Conservation (phyloP, 2,797 vertebrate species). For the Myoxocephalus aenaeus region DNA sequence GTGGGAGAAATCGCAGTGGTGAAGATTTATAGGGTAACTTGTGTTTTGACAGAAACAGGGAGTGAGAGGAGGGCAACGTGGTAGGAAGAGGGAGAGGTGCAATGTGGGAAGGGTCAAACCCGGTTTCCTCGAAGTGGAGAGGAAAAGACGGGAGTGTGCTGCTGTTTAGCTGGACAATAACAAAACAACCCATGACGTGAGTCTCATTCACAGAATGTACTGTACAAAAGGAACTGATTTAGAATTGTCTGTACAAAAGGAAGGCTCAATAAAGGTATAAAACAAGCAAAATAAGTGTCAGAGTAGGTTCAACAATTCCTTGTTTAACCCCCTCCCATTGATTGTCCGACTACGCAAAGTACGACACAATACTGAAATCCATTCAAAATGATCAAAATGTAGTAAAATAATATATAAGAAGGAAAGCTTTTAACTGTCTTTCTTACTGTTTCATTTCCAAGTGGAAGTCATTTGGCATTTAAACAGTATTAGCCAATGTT, state of each 20-base stretch:
- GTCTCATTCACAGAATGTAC: slow-evolving; percentile 45
- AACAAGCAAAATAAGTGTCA: slow-evolving; percentile 20
- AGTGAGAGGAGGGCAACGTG: slow-evolving; percentile 25
- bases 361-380: neutral
- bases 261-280: slow-evolving; percentile 7
- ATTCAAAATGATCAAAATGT: neutral
- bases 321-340: neutral
- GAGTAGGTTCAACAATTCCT: slow-evolving; percentile 9
- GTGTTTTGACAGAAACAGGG: slow-evolving; percentile 33
- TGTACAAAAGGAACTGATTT: slow-evolving; percentile 17
- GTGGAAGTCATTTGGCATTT: slow-evolving; percentile 35
- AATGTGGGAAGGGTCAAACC: slow-evolving; percentile 55
- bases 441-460: slow-evolving; percentile 38
- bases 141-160: slow-evolving; percentile 69
- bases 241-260: slow-evolving; percentile 33
- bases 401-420: neutral
- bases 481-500: slow-evolving; percentile 12
- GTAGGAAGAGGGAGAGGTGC: slow-evolving; percentile 64
- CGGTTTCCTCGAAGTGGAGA: slow-evolving; percentile 69
- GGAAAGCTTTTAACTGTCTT: neutral
- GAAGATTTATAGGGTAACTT: slow-evolving; percentile 10
- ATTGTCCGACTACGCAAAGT: neutral
- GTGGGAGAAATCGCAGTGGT: slow-evolving; percentile 10
- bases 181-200: slow-evolving; percentile 61
- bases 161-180: slow-evolving; percentile 63